Conservation (phyloP, 2,113 vertebrate species). For the Neogale vison region DNA sequence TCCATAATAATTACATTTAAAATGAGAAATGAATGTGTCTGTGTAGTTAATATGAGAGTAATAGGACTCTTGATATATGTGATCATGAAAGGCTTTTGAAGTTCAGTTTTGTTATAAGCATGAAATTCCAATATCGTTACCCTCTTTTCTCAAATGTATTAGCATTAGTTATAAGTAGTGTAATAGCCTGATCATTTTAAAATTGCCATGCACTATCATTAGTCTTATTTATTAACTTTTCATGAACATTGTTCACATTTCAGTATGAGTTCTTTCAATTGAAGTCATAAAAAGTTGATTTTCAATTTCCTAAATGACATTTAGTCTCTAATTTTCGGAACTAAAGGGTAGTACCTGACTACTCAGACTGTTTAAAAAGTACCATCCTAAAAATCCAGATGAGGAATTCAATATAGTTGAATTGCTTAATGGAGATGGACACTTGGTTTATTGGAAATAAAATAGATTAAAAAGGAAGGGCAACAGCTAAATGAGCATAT, state of each 20-base stretch:
- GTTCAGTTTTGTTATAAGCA: slow-evolving; percentile 30
- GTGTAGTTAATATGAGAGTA: not conserved
- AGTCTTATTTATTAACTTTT: slow-evolving; percentile 76
- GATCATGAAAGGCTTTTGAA: slow-evolving; percentile 42
- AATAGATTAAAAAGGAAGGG: slow-evolving; percentile 62
- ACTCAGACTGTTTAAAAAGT: slow-evolving; percentile 53
- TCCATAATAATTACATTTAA: slow-evolving; percentile 29
- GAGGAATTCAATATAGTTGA: slow-evolving; percentile 54
- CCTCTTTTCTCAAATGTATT: slow-evolving; percentile 44
- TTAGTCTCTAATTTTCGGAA: slow-evolving; percentile 60
- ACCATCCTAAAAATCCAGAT: not conserved
- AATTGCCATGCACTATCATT: slow-evolving; percentile 57
- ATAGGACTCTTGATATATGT: not conserved
- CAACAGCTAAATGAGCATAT: slow-evolving; percentile 34
- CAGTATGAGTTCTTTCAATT: slow-evolving; percentile 54
- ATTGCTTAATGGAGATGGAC: slow-evolving; percentile 65
- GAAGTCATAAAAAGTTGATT: slow-evolving; percentile 74
- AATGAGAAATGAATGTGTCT: slow-evolving; percentile 40
- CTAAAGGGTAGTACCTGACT: slow-evolving; percentile 26
- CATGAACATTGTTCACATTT: slow-evolving; percentile 76
- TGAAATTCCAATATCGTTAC: slow-evolving; percentile 33
- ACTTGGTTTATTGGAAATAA: slow-evolving; percentile 53
- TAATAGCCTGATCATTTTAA: slow-evolving; percentile 63
- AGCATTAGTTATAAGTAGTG: slow-evolving; percentile 46
- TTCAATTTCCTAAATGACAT: slow-evolving; percentile 75